Conservation (phyloP, 2,888 invertebrate genomes). For the Steinernema scapterisci region DNA sequence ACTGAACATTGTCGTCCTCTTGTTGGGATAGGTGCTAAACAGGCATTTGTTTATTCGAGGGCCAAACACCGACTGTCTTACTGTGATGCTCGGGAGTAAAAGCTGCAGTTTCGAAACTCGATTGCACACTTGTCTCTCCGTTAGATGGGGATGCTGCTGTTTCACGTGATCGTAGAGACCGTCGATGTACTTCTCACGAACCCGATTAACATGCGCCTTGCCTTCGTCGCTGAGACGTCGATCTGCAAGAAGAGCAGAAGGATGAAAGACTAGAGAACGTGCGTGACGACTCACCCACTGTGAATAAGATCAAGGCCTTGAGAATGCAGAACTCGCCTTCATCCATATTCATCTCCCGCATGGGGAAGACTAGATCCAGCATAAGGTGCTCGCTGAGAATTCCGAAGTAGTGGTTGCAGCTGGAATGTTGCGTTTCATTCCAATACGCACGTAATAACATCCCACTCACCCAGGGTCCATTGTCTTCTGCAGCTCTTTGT, state of each 20-base stretch:
- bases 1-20: conserved; percentile 59
- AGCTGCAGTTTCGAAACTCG: conserved; percentile 51
- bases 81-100: conserved; percentile 53
- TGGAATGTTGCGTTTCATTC: conserved; percentile 31
- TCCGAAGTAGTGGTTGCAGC: conserved; percentile 57
- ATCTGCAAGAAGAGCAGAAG: conserved; percentile 40
- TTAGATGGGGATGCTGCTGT: conserved; percentile 46
- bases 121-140: conserved; percentile 47
- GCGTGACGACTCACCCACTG: conserved; percentile 45
- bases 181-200: conserved; percentile 54
- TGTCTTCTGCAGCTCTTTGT: conserved; percentile 51
- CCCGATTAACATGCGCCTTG: conserved; percentile 47
- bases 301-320: conserved; percentile 54
- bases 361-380: conserved; percentile 55
- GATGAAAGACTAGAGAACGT: background rate
- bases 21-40: conserved; percentile 58
- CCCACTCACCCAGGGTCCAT: conserved; percentile 49
- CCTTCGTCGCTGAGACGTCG: conserved; percentile 53
- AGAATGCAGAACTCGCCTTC: conserved; percentile 58
- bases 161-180: conserved; percentile 57
- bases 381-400: conserved; percentile 56
- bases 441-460: background rate
- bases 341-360: conserved; percentile 58
- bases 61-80: conserved; percentile 15
- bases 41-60: background rate